Percentiles rank a stretch among this genome's conserved stretches.
These are phyloP conservation scores for Drosophila rufa DNA, from an alignment of 1,140 invertebrate genomes.

Conservation along the genomic window DNA sequence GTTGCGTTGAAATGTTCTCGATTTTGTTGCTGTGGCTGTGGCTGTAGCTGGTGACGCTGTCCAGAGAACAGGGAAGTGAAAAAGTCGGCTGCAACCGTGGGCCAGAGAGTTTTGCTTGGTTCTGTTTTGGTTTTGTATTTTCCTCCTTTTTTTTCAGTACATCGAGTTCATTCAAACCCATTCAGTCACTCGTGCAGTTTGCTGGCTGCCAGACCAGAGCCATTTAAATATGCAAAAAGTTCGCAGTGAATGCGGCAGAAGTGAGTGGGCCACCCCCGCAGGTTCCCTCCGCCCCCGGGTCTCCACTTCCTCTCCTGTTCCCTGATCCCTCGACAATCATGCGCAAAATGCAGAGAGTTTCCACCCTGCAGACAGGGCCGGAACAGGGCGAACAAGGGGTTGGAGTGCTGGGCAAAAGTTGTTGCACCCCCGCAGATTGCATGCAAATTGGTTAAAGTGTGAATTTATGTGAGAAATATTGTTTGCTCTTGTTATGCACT, in stretches of 20 bases:
- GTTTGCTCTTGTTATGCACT: constrained; percentile 81
- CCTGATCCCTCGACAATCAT: constrained; percentile 32
- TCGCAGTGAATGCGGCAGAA: constrained; percentile 71
- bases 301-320: background rate
- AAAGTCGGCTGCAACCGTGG: constrained; percentile 30
- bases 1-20: constrained; percentile 67
- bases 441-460: constrained; percentile 85
- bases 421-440: constrained; percentile 81
- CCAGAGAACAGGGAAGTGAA: constrained; percentile 39
- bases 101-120: constrained; percentile 19
- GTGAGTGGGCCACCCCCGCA: constrained; percentile 33
- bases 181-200: constrained; percentile 76
- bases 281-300: background rate
- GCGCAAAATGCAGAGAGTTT: constrained; percentile 34
- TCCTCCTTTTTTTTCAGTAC: constrained; percentile 38
- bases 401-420: constrained; percentile 34
- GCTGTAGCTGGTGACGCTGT: constrained; percentile 35
- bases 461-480: constrained; percentile 85
- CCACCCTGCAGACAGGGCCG: constrained; percentile 29
- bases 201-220: constrained; percentile 41
- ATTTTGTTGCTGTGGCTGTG: constrained; percentile 26
- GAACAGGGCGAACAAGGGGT: background rate
- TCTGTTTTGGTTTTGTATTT: constrained; percentile 17
- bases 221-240: constrained; percentile 82
- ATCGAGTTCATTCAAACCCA: constrained; percentile 83